phyloP scores from a whole-genome alignment of 92 coral and sea anemone species.

The Bergia puertoricense region DNA sequence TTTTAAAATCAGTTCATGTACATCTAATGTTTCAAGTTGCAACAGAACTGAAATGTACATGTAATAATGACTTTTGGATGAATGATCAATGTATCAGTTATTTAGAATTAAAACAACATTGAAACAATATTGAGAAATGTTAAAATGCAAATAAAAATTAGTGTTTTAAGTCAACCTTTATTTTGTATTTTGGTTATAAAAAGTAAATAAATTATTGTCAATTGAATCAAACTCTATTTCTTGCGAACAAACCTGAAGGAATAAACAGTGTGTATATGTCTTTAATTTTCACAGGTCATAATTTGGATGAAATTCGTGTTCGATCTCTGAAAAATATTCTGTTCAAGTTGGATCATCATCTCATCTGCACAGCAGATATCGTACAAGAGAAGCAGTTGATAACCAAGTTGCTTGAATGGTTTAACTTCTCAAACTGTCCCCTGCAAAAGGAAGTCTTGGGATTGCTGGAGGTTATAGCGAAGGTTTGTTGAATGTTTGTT shows the following conservation, averaged over 20 bases:
- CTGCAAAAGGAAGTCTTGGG: conserved; percentile 84
- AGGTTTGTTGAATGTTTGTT: conserved; percentile 55
- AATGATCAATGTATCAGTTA: too few relatives aligned
- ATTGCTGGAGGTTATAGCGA: conserved; percentile 74
- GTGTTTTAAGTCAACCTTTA: too few relatives aligned
- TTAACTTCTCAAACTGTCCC: conserved; percentile 71
- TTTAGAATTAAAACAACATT: too few relatives aligned
- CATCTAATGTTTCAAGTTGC: too few relatives aligned
- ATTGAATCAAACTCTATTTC: background rate
- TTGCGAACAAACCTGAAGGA: background rate
- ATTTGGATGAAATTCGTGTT: conserved; percentile 89
- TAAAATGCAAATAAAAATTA: too few relatives aligned
- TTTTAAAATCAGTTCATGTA: too few relatives aligned
- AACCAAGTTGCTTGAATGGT: conserved; percentile 90
- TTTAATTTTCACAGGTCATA: conserved; percentile 61
- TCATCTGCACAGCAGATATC: conserved; percentile 85
- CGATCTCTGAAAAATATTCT: conserved; percentile 87
- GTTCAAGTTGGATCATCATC: conserved; percentile 93
- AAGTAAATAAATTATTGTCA: too few relatives aligned
- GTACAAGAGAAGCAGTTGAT: conserved; percentile 88
- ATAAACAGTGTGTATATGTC: background rate
- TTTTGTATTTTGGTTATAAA: too few relatives aligned
- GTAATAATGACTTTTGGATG: too few relatives aligned
- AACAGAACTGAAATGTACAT: too few relatives aligned
- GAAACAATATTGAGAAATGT: too few relatives aligned